phyloP scores from a whole-genome alignment of 2,797 vertebrate genomes.

The Corythornis leucogaster region DNA sequence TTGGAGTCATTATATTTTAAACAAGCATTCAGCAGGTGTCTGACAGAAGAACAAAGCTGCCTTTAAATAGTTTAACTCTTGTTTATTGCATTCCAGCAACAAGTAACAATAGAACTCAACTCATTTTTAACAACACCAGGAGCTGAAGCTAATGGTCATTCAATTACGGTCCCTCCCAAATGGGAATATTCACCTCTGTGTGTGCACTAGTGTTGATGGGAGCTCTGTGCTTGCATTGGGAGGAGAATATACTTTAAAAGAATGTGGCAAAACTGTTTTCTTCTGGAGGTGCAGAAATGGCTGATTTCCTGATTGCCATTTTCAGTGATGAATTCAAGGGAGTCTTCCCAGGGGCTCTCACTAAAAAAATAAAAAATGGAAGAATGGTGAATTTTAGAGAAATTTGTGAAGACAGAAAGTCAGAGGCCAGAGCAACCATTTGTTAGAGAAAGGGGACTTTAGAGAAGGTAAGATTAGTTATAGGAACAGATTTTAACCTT shows the following conservation, averaged over 20 bases:
- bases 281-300: constrained; percentile 26
- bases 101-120: constrained; percentile 46
- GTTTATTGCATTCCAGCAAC: constrained; percentile 45
- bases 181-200: constrained; percentile 72
- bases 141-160: constrained; percentile 69
- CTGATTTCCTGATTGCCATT: constrained; percentile 20
- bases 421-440: constrained; percentile 18
- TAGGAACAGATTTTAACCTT: constrained; percentile 60
- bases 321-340: neutral
- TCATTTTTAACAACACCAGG: constrained; percentile 44
- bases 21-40: constrained; percentile 39
- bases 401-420: constrained; percentile 30
- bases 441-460: neutral
- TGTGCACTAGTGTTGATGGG: constrained; percentile 66
- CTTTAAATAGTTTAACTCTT: constrained; percentile 67
- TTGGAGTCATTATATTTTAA: constrained; percentile 47
- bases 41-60: constrained; percentile 57
- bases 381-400: constrained; percentile 17
- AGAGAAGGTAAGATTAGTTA: constrained; percentile 30
- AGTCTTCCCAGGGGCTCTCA: neutral
- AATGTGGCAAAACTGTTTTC: constrained; percentile 69
- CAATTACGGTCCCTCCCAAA: constrained; percentile 55
- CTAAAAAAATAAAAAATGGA: neutral
- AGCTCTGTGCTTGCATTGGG: constrained; percentile 71
- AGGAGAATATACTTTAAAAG: constrained; percentile 69